A percentile compares a stretch with the other conserved stretches of the same genome.
These are phyloP conservation scores for Tiliacea citrago DNA, from an alignment of 2,888 invertebrate species.

Conservation along the genomic window DNA sequence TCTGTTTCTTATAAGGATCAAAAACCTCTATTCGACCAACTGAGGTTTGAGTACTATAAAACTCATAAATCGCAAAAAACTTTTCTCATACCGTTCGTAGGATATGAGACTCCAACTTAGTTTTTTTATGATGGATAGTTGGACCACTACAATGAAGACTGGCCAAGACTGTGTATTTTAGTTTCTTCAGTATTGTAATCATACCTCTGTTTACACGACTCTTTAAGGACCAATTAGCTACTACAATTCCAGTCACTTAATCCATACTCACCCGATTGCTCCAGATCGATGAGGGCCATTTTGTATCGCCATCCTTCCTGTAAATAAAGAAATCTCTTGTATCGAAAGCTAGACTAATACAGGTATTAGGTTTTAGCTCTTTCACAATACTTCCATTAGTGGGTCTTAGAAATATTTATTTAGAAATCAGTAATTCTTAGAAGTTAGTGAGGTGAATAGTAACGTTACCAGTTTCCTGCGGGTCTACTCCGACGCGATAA, in stretches of 20 bases:
- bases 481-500: too few relatives aligned
- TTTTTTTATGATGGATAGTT: too few relatives aligned
- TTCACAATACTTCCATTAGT: conserved; percentile 43
- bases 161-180: too few relatives aligned
- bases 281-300: conserved; percentile 11
- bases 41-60: too few relatives aligned
- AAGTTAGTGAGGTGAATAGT: conserved; percentile 7
- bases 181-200: neutral
- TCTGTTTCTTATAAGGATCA: too few relatives aligned
- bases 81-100: too few relatives aligned
- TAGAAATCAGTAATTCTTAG: conserved; percentile 4
- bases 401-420: conserved; percentile 1
- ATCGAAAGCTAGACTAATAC: conserved; percentile 38
- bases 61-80: too few relatives aligned
- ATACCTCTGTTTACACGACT: conserved; percentile 9
- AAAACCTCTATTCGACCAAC: too few relatives aligned
- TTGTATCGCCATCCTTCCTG: conserved; percentile 59
- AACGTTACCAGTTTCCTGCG: neutral
- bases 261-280: conserved; percentile 6
- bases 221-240: neutral
- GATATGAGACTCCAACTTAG: too few relatives aligned
- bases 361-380: conserved; percentile 38
- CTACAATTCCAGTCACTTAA: conserved; percentile 9
- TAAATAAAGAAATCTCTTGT: conserved; percentile 47
- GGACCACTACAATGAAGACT: too few relatives aligned